Evolutionary conservation across 64 coral and sea anemone genomes (phyloP).

Genomic region (Actinia equina): DNA sequence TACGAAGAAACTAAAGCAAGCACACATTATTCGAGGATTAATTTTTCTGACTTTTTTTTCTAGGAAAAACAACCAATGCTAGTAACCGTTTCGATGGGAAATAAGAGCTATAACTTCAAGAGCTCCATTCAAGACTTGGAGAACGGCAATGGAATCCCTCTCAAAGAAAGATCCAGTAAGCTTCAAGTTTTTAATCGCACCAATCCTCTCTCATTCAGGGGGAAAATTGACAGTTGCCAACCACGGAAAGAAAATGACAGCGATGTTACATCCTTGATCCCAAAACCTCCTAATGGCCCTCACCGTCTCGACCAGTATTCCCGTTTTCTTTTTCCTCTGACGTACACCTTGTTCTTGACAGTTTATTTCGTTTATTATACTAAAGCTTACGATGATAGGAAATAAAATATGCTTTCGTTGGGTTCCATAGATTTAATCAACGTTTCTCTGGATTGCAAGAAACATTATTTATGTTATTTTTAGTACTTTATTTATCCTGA

Average conservation of each 20-base stretch:
- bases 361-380: conserved; percentile 81
- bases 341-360: conserved; percentile 53
- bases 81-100: conserved; percentile 51
- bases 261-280: background rate
- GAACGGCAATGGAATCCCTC: conserved; percentile 14
- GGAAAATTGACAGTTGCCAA: background rate
- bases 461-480: no score
- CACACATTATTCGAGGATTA: background rate
- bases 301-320: conserved; percentile 69
- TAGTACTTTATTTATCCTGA: no score
- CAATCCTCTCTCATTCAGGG: conserved; percentile 30
- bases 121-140: conserved; percentile 47
- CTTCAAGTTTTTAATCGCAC: conserved; percentile 15
- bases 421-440: background rate
- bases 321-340: conserved; percentile 66
- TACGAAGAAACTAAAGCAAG: background rate
- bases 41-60: background rate
- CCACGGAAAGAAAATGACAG: background rate
- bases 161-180: conserved; percentile 34
- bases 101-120: conserved; percentile 51
- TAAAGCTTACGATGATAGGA: conserved; percentile 1
- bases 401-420: background rate
- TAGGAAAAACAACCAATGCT: conserved; percentile 47
- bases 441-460: no score
- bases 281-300: conserved; percentile 17